A percentile compares a stretch with the other conserved stretches of the same genome.
These are phyloP conservation scores for Synodontis membranacea DNA, from an alignment of 2,113 vertebrate species.

Conservation along the genomic window DNA sequence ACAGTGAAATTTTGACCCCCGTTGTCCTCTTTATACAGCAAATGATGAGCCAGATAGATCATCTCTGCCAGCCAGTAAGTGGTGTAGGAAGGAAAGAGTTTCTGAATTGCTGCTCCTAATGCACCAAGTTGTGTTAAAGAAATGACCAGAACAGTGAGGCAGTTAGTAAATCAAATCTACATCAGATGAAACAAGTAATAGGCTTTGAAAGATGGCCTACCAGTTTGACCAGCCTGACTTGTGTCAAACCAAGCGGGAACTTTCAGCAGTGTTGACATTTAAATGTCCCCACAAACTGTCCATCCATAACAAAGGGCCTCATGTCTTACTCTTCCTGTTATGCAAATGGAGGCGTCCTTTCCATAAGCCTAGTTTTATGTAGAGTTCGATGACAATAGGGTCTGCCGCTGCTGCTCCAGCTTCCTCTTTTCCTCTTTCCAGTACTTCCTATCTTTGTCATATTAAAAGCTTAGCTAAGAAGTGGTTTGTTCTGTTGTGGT, in stretches of 20 bases:
- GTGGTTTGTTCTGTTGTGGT: neutral
- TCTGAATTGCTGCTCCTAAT: neutral
- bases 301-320: constrained; percentile 64
- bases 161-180: neutral
- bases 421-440: constrained; percentile 30
- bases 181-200: neutral
- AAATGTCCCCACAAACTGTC: constrained; percentile 38
- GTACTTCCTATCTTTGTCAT: neutral
- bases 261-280: constrained; percentile 44
- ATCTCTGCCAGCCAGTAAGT: neutral
- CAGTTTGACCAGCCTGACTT: neutral
- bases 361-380: constrained; percentile 3
- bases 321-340: constrained; percentile 58
- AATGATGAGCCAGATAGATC: too few relatives aligned
- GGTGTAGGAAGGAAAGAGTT: neutral
- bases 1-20: too few relatives aligned
- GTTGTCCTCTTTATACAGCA: too few relatives aligned
- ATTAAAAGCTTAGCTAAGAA: neutral
- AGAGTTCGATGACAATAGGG: neutral
- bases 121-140: neutral
- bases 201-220: neutral
- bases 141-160: neutral
- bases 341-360: constrained; percentile 57
- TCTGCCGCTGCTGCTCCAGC: neutral
- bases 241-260: neutral